Percentiles rank a stretch among this genome's conserved stretches.
These are phyloP conservation scores for Saccostrea glomerata DNA, from an alignment of 1,140 invertebrate species.

Conservation along the genomic window DNA sequence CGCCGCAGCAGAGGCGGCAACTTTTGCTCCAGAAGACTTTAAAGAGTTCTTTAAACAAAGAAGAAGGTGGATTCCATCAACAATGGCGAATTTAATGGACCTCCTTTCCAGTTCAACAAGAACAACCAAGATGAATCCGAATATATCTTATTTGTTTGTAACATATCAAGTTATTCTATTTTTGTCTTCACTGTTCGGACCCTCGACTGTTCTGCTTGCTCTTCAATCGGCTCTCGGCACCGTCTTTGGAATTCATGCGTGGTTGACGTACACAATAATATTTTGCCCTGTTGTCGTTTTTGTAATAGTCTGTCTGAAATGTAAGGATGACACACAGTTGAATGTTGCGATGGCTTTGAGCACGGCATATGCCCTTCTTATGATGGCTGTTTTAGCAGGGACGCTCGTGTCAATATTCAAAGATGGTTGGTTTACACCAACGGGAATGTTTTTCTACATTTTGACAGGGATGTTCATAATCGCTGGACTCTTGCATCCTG, in stretches of 20 bases:
- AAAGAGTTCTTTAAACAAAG: conserved; percentile 80
- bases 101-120: conserved; percentile 80
- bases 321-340: conserved; percentile 80
- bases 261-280: conserved; percentile 67
- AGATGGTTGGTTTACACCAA: conserved; percentile 63
- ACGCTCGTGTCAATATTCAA: conserved; percentile 63
- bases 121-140: conserved; percentile 82
- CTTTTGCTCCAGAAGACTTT: conserved; percentile 82
- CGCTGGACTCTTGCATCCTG: conserved; percentile 69
- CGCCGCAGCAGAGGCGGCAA: conserved; percentile 83
- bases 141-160: conserved; percentile 83
- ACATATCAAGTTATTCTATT: conserved; percentile 80
- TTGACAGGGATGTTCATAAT: conserved; percentile 62
- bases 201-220: conserved; percentile 94
- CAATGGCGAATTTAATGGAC: conserved; percentile 84
- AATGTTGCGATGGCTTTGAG: conserved; percentile 68
- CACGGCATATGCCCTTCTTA: conserved; percentile 72
- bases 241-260: conserved; percentile 79
- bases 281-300: conserved; percentile 73
- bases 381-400: conserved; percentile 72
- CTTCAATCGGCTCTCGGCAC: conserved; percentile 94
- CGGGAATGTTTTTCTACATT: conserved; percentile 64
- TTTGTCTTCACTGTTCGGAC: conserved; percentile 82
- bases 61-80: conserved; percentile 84
- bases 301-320: conserved; percentile 92